phyloP scores from a whole-genome alignment of 2,888 invertebrate genomes.

The Zygogramma bicolorata region DNA sequence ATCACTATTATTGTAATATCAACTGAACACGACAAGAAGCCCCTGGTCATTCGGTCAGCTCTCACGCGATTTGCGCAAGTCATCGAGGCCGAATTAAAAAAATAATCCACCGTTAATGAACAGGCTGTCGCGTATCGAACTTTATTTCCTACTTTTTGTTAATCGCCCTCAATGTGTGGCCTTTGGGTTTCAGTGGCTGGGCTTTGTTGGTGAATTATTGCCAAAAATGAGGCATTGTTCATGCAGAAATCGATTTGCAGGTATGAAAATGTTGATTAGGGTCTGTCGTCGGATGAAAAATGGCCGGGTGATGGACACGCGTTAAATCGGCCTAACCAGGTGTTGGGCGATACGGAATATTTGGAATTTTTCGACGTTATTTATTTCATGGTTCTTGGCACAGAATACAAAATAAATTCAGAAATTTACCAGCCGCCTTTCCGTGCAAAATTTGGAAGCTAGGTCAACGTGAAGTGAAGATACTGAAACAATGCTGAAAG shows the following conservation, averaged over 20 bases:
- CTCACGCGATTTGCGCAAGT: constrained; percentile 32
- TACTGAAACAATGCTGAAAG: too few species aligned
- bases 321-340: constrained; percentile 42
- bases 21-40: not conserved
- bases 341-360: constrained; percentile 31
- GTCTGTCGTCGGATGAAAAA: constrained; percentile 29
- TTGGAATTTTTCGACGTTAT: constrained; percentile 22
- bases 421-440: too few species aligned
- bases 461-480: too few species aligned
- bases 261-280: constrained; percentile 40
- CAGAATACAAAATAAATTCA: too few species aligned
- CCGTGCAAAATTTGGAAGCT: too few species aligned
- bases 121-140: constrained; percentile 26
- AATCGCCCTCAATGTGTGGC: constrained; percentile 33
- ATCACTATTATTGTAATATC: not conserved
- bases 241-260: constrained; percentile 47
- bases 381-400: too few species aligned
- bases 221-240: constrained; percentile 47
- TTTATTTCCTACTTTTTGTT: constrained; percentile 34
- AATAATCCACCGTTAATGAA: constrained; percentile 36
- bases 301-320: constrained; percentile 41
- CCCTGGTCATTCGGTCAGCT: not conserved
- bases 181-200: constrained; percentile 22
- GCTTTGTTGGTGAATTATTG: constrained; percentile 48
- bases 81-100: constrained; percentile 42